A percentile compares a stretch with the other conserved stretches of the same genome.
phyloP scores from a whole-genome alignment of 2,113 vertebrate genomes.

The Lamprologus ornatipinnis region DNA sequence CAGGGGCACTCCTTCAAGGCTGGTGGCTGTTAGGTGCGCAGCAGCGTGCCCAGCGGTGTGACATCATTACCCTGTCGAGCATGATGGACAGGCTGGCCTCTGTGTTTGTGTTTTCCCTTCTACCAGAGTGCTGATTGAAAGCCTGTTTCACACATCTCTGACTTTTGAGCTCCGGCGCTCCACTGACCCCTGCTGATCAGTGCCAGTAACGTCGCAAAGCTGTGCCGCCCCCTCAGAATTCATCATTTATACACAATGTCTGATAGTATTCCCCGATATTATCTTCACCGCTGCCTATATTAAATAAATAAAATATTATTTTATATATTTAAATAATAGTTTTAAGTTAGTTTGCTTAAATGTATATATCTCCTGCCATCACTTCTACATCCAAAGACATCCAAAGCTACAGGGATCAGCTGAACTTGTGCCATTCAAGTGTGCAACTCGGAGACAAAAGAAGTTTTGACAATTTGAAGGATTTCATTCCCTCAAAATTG shows the following conservation, averaged over 20 bases:
- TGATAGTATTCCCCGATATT: not conserved
- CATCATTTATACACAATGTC: not conserved
- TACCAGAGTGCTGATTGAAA: not conserved
- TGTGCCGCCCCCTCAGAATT: not conserved
- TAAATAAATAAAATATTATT: not conserved
- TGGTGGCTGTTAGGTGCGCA: not conserved
- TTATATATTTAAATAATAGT: not conserved
- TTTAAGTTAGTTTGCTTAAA: not conserved
- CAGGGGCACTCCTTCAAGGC: not conserved
- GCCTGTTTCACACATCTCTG: not conserved
- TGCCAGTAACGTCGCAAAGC: not conserved
- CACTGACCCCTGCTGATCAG: conserved; percentile 33
- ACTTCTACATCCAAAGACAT: not conserved
- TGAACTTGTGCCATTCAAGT: not conserved
- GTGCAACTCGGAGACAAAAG: not conserved
- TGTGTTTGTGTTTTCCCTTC: not conserved
- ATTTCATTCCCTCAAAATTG: not conserved
- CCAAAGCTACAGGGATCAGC: not conserved
- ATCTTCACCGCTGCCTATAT: not conserved
- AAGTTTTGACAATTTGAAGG: not conserved
- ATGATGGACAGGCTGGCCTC: not conserved
- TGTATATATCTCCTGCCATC: not conserved
- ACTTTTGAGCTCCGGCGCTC: not conserved
- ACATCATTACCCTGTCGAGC: conserved; percentile 1
- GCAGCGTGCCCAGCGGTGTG: not conserved